phyloP scores from a whole-genome alignment of 1,140 invertebrate genomes.

The Bradysia coprophila region DNA sequence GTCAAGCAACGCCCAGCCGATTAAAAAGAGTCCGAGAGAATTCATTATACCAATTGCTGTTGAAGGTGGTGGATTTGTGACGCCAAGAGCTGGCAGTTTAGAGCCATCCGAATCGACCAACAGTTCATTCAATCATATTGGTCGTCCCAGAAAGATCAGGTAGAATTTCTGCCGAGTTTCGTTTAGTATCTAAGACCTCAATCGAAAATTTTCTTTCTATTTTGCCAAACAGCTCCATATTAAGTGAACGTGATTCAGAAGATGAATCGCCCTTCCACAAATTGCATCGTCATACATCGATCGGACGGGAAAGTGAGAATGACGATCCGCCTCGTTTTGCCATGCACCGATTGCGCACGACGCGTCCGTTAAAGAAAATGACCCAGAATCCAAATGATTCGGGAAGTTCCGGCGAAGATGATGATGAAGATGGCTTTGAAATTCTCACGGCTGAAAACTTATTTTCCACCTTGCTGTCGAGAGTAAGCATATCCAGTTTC shows the following conservation, averaged over 20 bases:
- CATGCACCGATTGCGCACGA: conserved; percentile 56
- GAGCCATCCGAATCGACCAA: conserved; percentile 45
- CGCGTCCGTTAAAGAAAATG: conserved; percentile 42
- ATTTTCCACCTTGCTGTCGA: conserved; percentile 67
- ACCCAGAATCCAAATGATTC: conserved; percentile 55
- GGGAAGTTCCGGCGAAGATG: conserved; percentile 69
- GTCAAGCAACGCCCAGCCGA: conserved; percentile 39
- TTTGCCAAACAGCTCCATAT: conserved; percentile 28
- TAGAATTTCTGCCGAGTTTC: conserved; percentile 7
- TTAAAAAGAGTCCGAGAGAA: conserved; percentile 71
- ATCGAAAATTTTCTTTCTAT: conserved; percentile 1
- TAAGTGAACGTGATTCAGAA: conserved; percentile 50
- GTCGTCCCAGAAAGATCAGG: conserved; percentile 15
- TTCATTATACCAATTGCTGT: conserved; percentile 83
- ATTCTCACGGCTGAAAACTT: conserved; percentile 76
- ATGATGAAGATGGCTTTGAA: conserved; percentile 79
- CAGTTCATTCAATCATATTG: conserved; percentile 18
- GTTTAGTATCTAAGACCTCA: too few species aligned
- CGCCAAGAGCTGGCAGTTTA: conserved; percentile 51
- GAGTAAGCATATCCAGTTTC: conserved; percentile 30
- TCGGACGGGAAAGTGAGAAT: conserved; percentile 28
- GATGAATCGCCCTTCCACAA: conserved; percentile 37
- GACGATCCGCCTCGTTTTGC: conserved; percentile 28
- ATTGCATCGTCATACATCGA: conserved; percentile 26
- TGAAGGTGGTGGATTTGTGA: conserved; percentile 71